Percentiles rank a stretch among this genome's conserved stretches.
Conservation (phyloP, 2,113 vertebrate species). For the Marmota flaviventris region DNA sequence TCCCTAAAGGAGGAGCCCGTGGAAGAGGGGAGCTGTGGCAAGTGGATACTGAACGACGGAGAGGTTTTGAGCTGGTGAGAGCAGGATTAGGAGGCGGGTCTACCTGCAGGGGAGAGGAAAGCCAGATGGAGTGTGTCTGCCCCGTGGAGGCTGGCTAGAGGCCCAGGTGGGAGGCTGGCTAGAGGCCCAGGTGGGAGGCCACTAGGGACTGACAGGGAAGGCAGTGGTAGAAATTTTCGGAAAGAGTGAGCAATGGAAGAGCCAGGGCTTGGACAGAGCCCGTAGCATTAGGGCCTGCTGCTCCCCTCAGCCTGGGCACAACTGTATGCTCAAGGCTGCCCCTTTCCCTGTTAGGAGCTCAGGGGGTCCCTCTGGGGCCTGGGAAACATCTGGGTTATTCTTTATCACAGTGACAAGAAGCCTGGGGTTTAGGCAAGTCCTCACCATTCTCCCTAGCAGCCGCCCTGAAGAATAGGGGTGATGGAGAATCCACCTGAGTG, state of each 20-base stretch:
- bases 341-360: background rate
- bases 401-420: background rate
- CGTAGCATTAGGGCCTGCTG: background rate
- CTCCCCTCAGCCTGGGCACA: background rate
- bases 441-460: background rate
- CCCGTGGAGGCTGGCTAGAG: background rate
- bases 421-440: background rate
- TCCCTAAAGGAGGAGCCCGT: background rate
- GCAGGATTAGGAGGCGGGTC: background rate
- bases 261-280: background rate
- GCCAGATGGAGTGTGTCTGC: background rate
- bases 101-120: background rate
- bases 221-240: background rate
- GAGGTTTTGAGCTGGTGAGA: background rate
- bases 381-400: background rate
- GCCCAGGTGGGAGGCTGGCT: background rate
- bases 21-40: fast-evolving
- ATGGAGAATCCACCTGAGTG: fast-evolving
- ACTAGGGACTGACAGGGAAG: background rate
- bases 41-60: fast-evolving
- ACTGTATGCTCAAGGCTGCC: background rate
- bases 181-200: background rate
- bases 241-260: too few relatives aligned
- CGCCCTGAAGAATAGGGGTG: background rate
- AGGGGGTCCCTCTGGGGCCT: background rate